phyloP scores from a whole-genome alignment of 2,113 vertebrate species.

The Meriones unguiculatus region DNA sequence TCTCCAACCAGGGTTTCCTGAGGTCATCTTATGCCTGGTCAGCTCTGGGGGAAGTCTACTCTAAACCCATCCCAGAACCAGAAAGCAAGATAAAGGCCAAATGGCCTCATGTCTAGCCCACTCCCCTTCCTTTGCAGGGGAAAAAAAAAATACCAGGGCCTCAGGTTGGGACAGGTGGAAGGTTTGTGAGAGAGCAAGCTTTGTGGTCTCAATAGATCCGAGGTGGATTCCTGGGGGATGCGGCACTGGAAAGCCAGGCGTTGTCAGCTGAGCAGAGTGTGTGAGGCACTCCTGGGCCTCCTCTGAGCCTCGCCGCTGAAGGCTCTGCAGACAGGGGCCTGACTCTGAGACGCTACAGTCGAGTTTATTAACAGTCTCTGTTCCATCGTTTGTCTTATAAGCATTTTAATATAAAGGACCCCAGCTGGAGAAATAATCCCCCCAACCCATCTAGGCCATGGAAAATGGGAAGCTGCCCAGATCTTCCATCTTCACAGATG shows the following conservation, averaged over 20 bases:
- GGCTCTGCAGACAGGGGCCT: background rate
- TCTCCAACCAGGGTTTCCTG: background rate
- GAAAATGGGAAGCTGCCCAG: constrained; percentile 40
- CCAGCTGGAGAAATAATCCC: constrained; percentile 53
- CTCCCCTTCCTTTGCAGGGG: background rate
- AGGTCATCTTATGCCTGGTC: too few relatives aligned
- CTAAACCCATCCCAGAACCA: background rate
- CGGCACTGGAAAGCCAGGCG: background rate
- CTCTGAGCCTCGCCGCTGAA: background rate
- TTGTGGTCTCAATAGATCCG: background rate
- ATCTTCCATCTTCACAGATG: background rate
- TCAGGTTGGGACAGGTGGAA: background rate
- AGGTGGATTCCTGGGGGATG: background rate
- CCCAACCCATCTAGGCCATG: background rate
- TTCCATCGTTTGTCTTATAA: background rate
- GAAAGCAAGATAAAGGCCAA: background rate
- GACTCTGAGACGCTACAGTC: background rate
- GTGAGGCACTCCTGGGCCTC: background rate
- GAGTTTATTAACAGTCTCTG: background rate
- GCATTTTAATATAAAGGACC: constrained; percentile 12
- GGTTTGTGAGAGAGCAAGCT: background rate
- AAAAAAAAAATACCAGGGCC: background rate
- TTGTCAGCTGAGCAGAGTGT: background rate
- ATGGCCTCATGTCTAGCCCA: fast-evolving
- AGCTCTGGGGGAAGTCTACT: background rate